Base-by-base conservation (phyloP, 2,113 vertebrate species). In the Bettongia penicillata region DNA sequence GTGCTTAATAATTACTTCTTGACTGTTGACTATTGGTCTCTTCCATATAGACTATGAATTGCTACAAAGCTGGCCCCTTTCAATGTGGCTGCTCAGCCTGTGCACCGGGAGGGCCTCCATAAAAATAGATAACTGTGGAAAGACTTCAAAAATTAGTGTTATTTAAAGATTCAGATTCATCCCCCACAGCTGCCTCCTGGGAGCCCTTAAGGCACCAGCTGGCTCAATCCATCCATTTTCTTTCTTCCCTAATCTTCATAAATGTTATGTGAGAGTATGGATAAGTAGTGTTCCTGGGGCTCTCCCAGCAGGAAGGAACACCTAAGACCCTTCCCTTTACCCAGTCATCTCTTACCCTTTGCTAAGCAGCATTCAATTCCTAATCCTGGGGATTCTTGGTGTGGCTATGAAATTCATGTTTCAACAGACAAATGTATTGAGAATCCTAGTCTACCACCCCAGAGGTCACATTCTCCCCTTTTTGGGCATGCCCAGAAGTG, bases 131-230 rank as follows among this genome's bases (percentile, higher is more conserved):
- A 94, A 96, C 96, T 97, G 96, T 93, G 31, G 93, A 93, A 93
- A 51, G 94, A 89, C 97, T 98, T 97, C 95, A 96, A 96, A 98
- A 97, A 98, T 96, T 92, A 97, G 95, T 97, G 96, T 98, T 95
- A 95, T 95, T 97, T 97, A 97, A 97, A 97, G 97, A 96, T 94
- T 91, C 94, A 94, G 96, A 95, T 95, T 95, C 96, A 91, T 93
- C 92, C 90, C 77, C 95, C 93, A 93, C 91, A 90, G 96, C 19
- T 77, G 94, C 95, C 96, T 94, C 96, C 91, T 52, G 96, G 96
- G 96, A 97, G 95, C 47, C 49, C 91, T 93, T 96, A 91, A 90
- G 0, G 47, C 94, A 94, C 93, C 96, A 92, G 96, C 96, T 93
- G 97, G 95, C 93, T 97, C 97, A 95, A 93, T 96, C 94, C 48